Base-by-base conservation (phyloP, 2,113 vertebrate species). In the Campylorhamphus procurvoides region DNA sequence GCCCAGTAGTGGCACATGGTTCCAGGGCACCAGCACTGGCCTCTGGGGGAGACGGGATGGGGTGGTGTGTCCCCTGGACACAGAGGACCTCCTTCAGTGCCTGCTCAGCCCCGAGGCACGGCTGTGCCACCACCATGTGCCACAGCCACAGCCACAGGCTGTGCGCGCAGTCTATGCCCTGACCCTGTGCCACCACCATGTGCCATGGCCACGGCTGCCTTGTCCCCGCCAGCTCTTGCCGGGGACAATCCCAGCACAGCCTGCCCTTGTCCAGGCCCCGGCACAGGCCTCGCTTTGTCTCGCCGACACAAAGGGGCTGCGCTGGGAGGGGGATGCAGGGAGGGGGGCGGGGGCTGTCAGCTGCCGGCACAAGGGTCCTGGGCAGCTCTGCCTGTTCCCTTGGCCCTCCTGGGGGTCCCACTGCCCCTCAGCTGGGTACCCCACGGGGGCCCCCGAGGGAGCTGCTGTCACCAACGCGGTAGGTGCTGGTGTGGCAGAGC, bases 401-500 rank as follows among this genome's bases (percentile, higher is more conserved):
- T 3, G 16, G 5, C 44, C 29, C 55, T 47, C 17, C 39, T 6
- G 8, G 35, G 66, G 44, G 7, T 46, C 27, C 72, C 1, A 14
- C 23, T 16, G 69, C 14, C 40, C 47, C 56, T 50, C 18, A 16
- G 27, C 71, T 0, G 7, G 56, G 29, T 24, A 35, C n/a, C n/a
- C 37, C 3, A 1, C 1, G 28, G 2, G 17, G 87, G 40, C 15
- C 15, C 39, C 40, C 1, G 3, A 28, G 20, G 76, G 73, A 81
- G n/a, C 84, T 67, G 73, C 63, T 4, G 1, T n/a, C 55, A 33
- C 68, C 5, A 3, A 91, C 3, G 0, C 1, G 2, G 80, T 39
- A 55, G 33, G 31, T 29, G 81, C 52, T 13, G 67, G 66, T 84
- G n/a, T 91, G 66, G 22, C 91, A 99, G 99, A 99, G 95, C 98